Percentiles rank a stretch among this genome's conserved stretches.
Evolutionary conservation across 2,797 vertebrate species (phyloP).

Genomic region (Sebastolobus altivelis): DNA sequence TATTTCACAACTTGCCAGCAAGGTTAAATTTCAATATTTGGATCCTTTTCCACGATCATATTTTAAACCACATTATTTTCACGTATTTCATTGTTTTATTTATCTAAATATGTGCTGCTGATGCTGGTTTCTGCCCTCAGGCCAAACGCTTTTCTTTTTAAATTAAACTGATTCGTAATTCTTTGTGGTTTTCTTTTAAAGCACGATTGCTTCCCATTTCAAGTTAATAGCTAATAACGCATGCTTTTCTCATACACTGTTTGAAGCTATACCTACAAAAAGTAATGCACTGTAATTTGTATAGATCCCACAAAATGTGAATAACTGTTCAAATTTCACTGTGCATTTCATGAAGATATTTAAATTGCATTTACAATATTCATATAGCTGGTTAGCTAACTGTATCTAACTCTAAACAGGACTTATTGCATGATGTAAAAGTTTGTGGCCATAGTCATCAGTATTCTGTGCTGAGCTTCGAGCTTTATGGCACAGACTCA

Average conservation of each 20-base stretch:
- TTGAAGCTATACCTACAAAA: too few species aligned
- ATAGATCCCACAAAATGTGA: not conserved
- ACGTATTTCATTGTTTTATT: not conserved
- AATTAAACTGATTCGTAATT: not conserved
- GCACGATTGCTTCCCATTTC: rapidly evolving
- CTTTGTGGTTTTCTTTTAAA: not conserved
- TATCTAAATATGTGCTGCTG: not conserved
- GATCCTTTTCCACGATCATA: not conserved
- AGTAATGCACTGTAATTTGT: too few species aligned
- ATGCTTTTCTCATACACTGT: too few species aligned
- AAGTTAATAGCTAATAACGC: too few species aligned
- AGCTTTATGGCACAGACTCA: not conserved
- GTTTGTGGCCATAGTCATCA: not conserved
- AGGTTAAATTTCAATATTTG: too few species aligned
- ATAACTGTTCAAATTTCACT: not conserved
- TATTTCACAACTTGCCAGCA: too few species aligned
- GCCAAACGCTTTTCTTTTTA: not conserved
- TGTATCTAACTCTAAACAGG: not conserved
- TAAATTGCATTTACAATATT: not conserved
- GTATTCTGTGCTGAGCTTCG: not conserved
- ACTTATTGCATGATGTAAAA: not conserved
- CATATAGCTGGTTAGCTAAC: not conserved
- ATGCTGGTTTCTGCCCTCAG: not conserved
- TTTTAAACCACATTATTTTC: not conserved
- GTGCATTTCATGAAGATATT: not conserved